Percentiles rank a stretch among this genome's conserved stretches.
Conservation (phyloP, 2,797 vertebrate genomes). For the Hipposideros larvatus region DNA sequence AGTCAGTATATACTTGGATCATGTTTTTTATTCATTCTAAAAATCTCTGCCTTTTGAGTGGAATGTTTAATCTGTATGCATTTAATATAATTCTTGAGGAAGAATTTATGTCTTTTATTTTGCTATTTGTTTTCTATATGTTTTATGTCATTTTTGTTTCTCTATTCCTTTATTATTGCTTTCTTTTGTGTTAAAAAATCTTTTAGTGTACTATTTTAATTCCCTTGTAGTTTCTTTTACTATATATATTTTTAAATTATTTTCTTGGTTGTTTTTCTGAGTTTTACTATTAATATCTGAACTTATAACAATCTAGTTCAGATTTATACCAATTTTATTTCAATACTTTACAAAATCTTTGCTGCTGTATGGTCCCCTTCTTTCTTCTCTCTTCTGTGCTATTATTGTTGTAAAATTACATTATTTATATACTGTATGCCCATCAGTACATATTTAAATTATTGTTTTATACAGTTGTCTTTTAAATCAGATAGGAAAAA, state of each 20-base stretch:
- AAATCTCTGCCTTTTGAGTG: neutral
- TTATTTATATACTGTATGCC: neutral
- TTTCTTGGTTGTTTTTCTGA: neutral
- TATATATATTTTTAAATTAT: neutral
- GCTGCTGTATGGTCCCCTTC: neutral
- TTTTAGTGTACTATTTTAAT: neutral
- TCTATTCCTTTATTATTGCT: neutral
- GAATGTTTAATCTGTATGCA: neutral
- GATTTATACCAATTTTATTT: neutral
- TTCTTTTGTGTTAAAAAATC: neutral
- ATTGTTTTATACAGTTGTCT: neutral
- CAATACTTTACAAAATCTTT: neutral
- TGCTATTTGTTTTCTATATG: neutral
- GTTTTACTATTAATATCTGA: neutral
- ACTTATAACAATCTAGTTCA: neutral
- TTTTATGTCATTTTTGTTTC: neutral
- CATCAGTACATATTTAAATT: neutral
- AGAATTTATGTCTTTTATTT: neutral
- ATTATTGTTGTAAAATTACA: neutral
- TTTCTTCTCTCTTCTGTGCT: neutral
- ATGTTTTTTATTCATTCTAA: neutral
- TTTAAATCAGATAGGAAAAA: neutral
- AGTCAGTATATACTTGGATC: neutral
- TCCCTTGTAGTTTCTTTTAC: neutral
- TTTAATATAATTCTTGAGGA: neutral